Conservation (phyloP, 2,888 invertebrate species). For the Drosophila leonis region DNA sequence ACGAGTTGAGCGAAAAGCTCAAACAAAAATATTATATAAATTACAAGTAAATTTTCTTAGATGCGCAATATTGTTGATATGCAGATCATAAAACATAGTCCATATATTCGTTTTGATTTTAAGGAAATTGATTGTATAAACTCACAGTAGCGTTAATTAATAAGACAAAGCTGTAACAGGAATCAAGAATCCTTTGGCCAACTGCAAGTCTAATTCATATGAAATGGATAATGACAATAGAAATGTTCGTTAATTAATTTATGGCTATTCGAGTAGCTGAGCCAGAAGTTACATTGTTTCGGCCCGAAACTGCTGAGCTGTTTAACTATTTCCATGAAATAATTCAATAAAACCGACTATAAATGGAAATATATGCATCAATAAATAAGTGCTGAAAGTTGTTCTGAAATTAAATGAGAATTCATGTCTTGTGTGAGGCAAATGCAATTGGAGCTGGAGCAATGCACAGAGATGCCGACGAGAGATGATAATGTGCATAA, state of each 20-base stretch:
- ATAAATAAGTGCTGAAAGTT: constrained; percentile 28
- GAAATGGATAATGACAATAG: neutral
- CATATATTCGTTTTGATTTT: neutral
- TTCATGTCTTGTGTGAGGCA: constrained; percentile 4
- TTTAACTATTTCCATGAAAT: constrained; percentile 2
- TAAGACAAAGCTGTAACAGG: neutral
- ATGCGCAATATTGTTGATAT: neutral
- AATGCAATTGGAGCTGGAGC: constrained; percentile 6
- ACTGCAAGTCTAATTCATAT: neutral
- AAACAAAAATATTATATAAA: neutral
- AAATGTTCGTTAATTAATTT: constrained; percentile 4
- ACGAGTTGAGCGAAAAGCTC: neutral
- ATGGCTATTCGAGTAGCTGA: neutral
- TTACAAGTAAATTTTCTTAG: neutral
- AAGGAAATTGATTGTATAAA: neutral
- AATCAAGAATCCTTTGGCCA: neutral
- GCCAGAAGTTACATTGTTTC: neutral
- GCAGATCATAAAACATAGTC: too few species aligned
- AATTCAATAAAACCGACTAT: neutral
- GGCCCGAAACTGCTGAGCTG: neutral
- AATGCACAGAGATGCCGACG: constrained; percentile 11
- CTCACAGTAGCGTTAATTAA: neutral
- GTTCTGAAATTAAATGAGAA: constrained; percentile 20
- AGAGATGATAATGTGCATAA: constrained; percentile 15
- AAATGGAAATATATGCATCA: constrained; percentile 13